These are phyloP conservation scores for Ornithorhynchus anatinus DNA, from an alignment of 2,113 vertebrate species.

Conservation along the genomic window DNA sequence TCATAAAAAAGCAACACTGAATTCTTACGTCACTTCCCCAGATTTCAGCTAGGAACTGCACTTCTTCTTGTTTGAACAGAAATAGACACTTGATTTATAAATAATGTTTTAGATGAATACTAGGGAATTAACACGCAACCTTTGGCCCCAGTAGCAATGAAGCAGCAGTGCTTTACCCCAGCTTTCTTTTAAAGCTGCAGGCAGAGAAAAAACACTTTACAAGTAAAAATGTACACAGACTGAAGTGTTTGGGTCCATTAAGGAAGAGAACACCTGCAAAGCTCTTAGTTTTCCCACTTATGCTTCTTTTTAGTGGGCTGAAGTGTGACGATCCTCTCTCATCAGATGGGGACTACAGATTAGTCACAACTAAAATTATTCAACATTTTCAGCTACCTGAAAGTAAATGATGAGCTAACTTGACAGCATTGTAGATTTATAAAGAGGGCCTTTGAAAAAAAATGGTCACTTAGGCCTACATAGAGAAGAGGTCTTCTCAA, in stretches of 20 bases:
- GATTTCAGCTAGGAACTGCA: neutral
- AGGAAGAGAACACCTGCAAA: conserved; percentile 25
- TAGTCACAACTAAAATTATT: neutral
- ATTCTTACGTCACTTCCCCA: neutral
- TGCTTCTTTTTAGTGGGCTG: neutral
- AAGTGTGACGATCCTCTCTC: conserved; percentile 24
- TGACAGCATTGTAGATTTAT: neutral
- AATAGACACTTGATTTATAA: conserved; percentile 42
- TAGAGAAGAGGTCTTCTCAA: neutral
- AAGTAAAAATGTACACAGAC: conserved; percentile 22
- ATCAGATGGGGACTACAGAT: conserved; percentile 16
- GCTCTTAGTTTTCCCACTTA: neutral
- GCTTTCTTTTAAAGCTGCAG: conserved; percentile 35
- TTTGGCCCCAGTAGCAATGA: conserved; percentile 45
- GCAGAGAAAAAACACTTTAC: conserved; percentile 37
- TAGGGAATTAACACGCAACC: conserved; percentile 48
- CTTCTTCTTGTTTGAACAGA: conserved; percentile 45
- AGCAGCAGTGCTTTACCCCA: conserved; percentile 31
- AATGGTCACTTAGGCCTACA: conserved; percentile 1
- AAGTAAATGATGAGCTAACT: neutral
- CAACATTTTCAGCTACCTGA: conserved; percentile 9
- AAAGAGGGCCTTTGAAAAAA: conserved; percentile 15
- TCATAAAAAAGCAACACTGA: conserved; percentile 7
- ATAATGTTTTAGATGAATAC: conserved; percentile 52
- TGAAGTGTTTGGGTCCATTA: conserved; percentile 17